These are phyloP conservation scores for Acrobasis repandana DNA, from an alignment of 2,888 invertebrate genomes.

Conservation along the genomic window DNA sequence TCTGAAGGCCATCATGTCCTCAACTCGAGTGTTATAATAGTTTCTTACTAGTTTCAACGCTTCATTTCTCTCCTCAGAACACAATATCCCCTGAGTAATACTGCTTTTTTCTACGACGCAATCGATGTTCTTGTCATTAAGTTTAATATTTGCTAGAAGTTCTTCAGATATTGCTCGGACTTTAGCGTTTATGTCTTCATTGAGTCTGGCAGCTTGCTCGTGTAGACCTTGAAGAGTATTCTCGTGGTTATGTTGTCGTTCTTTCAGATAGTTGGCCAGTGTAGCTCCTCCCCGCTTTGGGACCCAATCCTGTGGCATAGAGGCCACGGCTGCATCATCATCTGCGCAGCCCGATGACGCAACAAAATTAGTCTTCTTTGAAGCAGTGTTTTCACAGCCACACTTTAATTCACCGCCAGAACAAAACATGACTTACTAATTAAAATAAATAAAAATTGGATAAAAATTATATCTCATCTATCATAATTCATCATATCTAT, in stretches of 20 bases:
- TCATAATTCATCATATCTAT: background rate
- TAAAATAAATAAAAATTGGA: background rate
- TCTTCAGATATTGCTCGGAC: conserved; percentile 51
- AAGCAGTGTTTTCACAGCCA: conserved; percentile 23
- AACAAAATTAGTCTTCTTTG: conserved; percentile 32
- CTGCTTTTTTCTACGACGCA: conserved; percentile 45
- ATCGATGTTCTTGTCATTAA: conserved; percentile 53
- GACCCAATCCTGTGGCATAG: conserved; percentile 59
- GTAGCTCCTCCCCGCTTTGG: conserved; percentile 55
- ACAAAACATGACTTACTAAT: conserved; percentile 8
- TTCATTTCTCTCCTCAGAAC: conserved; percentile 38
- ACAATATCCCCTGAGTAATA: conserved; percentile 29
- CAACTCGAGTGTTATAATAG: conserved; percentile 42
- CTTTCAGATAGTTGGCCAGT: conserved; percentile 57
- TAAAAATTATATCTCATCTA: background rate
- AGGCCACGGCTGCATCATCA: conserved; percentile 59
- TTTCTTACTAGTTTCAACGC: conserved; percentile 45
- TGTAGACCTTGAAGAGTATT: conserved; percentile 42
- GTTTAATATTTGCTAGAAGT: conserved; percentile 50
- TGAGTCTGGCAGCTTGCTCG: conserved; percentile 44
- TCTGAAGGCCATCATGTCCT: conserved; percentile 51
- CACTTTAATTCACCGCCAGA: conserved; percentile 4
- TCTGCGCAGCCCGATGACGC: conserved; percentile 51
- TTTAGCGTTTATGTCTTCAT: conserved; percentile 52
- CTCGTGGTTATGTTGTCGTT: conserved; percentile 51